A percentile compares a stretch with the other conserved stretches of the same genome.
phyloP scores from a whole-genome alignment of 2,888 invertebrate genomes.

The Melolontha melolontha region DNA sequence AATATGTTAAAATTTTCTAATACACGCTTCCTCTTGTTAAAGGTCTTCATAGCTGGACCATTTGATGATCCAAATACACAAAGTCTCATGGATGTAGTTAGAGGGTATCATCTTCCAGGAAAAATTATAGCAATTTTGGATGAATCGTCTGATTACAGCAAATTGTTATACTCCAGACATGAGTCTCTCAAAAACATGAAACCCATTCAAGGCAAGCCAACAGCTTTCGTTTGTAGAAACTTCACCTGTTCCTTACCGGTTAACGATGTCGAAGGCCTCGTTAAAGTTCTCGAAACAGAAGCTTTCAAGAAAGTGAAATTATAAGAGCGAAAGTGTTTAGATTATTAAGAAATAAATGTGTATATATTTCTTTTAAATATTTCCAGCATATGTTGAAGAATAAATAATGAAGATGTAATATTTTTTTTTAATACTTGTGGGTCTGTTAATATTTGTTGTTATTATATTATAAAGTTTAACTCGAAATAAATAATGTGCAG shows the following conservation, averaged over 20 bases:
- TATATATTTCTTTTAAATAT: background rate
- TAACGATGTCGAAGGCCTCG: slow-evolving; percentile 74
- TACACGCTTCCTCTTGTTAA: slow-evolving; percentile 32
- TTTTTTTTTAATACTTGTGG: background rate
- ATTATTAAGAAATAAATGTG: background rate
- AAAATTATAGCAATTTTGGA: slow-evolving; percentile 77
- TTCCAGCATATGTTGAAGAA: too few relatives aligned
- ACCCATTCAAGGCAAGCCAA: slow-evolving; percentile 72
- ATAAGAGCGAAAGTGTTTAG: background rate
- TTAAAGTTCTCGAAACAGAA: slow-evolving; percentile 65
- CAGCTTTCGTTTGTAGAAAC: slow-evolving; percentile 84
- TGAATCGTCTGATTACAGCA: slow-evolving; percentile 65
- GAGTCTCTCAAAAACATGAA: slow-evolving; percentile 65
- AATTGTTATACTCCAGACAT: slow-evolving; percentile 60
- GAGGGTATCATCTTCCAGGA: slow-evolving; percentile 75
- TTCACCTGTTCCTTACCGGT: slow-evolving; percentile 82
- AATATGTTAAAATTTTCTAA: background rate
- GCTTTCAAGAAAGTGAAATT: slow-evolving; percentile 2
- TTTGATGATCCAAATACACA: slow-evolving; percentile 74
- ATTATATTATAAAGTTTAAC: slow-evolving; percentile 1
- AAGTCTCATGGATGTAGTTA: slow-evolving; percentile 75
- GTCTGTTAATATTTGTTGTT: slow-evolving; percentile 14
- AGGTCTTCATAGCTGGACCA: slow-evolving; percentile 78
- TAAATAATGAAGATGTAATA: background rate
- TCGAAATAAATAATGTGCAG: slow-evolving; percentile 2